Evolutionary conservation across 2,113 vertebrate species (phyloP).

Genomic region (Athene noctua): DNA sequence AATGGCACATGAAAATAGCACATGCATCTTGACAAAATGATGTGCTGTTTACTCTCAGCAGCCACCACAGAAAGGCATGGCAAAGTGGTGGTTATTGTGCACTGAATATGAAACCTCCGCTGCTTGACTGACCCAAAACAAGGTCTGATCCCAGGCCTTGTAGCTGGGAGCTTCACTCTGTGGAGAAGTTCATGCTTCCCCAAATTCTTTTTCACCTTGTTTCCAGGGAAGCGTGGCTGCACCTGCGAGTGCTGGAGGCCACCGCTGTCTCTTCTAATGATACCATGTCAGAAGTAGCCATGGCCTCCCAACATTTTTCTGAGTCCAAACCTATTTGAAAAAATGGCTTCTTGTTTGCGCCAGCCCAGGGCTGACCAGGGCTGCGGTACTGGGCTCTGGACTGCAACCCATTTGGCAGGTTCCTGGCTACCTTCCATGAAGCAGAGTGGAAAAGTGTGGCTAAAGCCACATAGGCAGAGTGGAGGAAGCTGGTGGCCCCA

Average conservation of each 20-base stretch:
- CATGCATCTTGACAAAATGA: background rate
- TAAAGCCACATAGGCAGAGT: background rate
- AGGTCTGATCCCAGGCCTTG: background rate
- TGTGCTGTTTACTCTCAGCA: accelerated
- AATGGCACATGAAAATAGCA: background rate
- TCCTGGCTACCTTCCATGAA: background rate
- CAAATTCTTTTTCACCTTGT: background rate
- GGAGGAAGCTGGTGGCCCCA: background rate
- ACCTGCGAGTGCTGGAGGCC: background rate
- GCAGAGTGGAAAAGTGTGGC: accelerated
- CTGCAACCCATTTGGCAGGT: accelerated
- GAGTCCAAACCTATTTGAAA: background rate
- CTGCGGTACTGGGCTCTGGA: accelerated
- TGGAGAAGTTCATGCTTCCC: background rate
- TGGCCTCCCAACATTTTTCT: background rate
- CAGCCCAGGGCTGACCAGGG: background rate
- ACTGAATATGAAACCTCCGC: background rate
- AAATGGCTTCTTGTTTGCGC: background rate
- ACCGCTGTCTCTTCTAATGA: background rate
- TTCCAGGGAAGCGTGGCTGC: background rate
- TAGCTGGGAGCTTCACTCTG: background rate
- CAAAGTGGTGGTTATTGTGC: background rate
- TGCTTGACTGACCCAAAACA: background rate
- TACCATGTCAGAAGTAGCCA: background rate
- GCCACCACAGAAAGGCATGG: background rate